A percentile compares a stretch with the other conserved stretches of the same genome.
These are phyloP conservation scores for Caenorhabditis uteleia DNA, from an alignment of 2,888 invertebrate genomes.

Conservation along the genomic window DNA sequence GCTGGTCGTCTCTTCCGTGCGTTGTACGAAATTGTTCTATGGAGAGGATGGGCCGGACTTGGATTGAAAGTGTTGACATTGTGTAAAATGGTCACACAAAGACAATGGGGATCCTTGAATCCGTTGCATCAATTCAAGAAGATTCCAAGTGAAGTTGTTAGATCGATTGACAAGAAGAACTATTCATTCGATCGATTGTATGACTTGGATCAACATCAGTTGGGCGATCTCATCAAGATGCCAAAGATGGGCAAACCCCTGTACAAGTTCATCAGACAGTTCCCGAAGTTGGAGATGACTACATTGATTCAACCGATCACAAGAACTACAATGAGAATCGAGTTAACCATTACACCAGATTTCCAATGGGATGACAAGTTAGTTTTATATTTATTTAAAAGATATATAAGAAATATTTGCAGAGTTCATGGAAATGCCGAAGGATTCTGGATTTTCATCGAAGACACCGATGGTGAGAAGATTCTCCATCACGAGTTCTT, in stretches of 20 bases:
- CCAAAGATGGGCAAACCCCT: conserved; percentile 93
- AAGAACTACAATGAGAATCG: conserved; percentile 84
- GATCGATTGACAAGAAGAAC: conserved; percentile 94
- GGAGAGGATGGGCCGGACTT: conserved; percentile 92
- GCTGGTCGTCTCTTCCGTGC: conserved; percentile 92
- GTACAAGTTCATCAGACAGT: conserved; percentile 87
- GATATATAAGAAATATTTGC: not conserved
- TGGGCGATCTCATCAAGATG: conserved; percentile 86
- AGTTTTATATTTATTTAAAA: not conserved
- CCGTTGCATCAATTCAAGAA: conserved; percentile 89
- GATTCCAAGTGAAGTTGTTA: conserved; percentile 89
- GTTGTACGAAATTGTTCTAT: conserved; percentile 93
- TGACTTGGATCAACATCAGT: conserved; percentile 94
- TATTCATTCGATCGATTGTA: conserved; percentile 78
- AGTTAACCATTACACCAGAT: conserved; percentile 95
- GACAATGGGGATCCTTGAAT: conserved; percentile 97
- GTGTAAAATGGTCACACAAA: conserved; percentile 97
- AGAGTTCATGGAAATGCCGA: conserved; percentile 75
- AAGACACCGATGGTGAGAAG: conserved; percentile 76
- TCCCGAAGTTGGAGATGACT: conserved; percentile 91
- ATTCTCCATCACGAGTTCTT: conserved; percentile 94
- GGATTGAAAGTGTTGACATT: conserved; percentile 89
- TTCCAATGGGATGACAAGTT: conserved; percentile 95
- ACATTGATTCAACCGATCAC: conserved; percentile 99
- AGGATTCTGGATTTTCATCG: conserved; percentile 77